Evolutionary conservation across 1,140 invertebrate species (phyloP).

Genomic region (Eumaeus atala): DNA sequence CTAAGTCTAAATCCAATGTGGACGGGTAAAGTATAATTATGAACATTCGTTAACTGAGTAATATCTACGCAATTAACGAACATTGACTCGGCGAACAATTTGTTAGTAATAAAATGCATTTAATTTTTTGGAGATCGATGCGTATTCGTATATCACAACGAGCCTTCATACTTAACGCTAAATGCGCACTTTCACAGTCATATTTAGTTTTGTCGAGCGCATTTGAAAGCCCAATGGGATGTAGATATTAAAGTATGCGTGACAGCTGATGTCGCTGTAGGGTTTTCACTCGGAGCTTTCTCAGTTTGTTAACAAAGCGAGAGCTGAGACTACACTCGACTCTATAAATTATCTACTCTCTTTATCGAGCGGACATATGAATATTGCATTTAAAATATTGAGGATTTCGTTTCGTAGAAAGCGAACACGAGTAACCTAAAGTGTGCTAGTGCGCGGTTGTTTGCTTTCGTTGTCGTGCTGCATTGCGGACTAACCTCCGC

Average conservation of each 20-base stretch:
- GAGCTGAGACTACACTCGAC: conserved; percentile 27
- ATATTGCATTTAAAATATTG: conserved; percentile 8
- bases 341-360: conserved; percentile 9
- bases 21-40: too few species aligned
- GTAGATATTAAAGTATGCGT: conserved; percentile 42
- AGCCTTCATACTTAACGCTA: conserved; percentile 10
- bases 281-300: conserved; percentile 68
- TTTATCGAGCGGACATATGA: conserved; percentile 7
- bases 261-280: conserved; percentile 42
- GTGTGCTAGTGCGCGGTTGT: too few species aligned
- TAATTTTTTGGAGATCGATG: too few species aligned
- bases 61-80: too few species aligned
- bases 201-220: conserved; percentile 26
- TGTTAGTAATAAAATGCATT: too few species aligned
- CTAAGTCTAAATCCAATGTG: too few species aligned
- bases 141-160: conserved; percentile 4
- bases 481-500: too few species aligned
- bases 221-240: conserved; percentile 34
- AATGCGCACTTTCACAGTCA: conserved; percentile 19
- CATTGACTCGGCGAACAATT: too few species aligned
- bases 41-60: too few species aligned
- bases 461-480: too few species aligned
- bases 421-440: conserved; percentile 17
- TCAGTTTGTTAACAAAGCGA: conserved; percentile 33
- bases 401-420: conserved; percentile 7